Percentiles rank a stretch among this genome's conserved stretches.
Conservation (phyloP, 2,888 invertebrate genomes). For the Poecilus cupreus region DNA sequence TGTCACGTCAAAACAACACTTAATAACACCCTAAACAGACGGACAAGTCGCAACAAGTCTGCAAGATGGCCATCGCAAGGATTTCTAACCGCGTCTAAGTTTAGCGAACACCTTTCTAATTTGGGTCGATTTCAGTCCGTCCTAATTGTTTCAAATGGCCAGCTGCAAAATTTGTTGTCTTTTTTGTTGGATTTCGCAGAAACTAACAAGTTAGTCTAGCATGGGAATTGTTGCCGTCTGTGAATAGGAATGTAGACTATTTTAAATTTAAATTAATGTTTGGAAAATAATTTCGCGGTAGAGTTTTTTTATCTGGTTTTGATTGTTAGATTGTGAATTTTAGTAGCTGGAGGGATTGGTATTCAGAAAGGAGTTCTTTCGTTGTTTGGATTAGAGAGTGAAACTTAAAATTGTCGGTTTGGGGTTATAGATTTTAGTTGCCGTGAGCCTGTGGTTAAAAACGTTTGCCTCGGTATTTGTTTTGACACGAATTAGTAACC, state of each 20-base stretch:
- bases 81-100: background rate
- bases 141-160: slow-evolving; percentile 54
- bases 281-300: background rate
- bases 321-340: slow-evolving; percentile 12
- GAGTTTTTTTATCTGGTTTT: background rate
- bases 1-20: slow-evolving; percentile 15
- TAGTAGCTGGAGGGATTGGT: background rate
- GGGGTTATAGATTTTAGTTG: background rate
- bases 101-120: slow-evolving; percentile 53
- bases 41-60: slow-evolving; percentile 25
- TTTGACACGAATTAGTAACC: background rate
- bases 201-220: background rate
- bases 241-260: background rate
- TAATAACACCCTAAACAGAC: slow-evolving; percentile 23
- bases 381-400: background rate
- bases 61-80: background rate
- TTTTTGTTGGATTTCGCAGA: slow-evolving; percentile 28
- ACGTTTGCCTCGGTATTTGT: background rate
- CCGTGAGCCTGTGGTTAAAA: background rate
- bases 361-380: background rate
- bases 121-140: slow-evolving; percentile 34
- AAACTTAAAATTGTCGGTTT: background rate
- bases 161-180: slow-evolving; percentile 24
- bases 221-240: background rate
- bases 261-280: slow-evolving; percentile 24